These are phyloP conservation scores for Drosophila rubida DNA, from an alignment of 2,888 invertebrate species.

Conservation along the genomic window DNA sequence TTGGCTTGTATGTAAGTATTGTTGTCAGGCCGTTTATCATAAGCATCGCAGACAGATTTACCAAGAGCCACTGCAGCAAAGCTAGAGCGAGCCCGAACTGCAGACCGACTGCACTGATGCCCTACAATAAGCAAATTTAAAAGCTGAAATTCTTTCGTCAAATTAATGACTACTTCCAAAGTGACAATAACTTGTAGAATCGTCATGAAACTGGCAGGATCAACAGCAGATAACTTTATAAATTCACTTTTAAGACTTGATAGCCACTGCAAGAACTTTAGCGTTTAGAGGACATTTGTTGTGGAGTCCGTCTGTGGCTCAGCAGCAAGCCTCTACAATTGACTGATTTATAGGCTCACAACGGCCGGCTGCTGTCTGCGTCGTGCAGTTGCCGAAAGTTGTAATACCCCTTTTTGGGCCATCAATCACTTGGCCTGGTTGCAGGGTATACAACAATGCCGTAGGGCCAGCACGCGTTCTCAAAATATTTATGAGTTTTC, in stretches of 20 bases:
- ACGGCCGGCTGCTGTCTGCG: background rate
- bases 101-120: slow-evolving; percentile 8
- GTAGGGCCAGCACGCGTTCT: slow-evolving; percentile 63
- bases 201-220: background rate
- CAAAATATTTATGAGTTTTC: slow-evolving; percentile 69
- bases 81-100: slow-evolving; percentile 1
- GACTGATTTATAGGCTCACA: background rate
- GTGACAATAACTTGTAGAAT: background rate
- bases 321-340: background rate
- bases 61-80: slow-evolving; percentile 15
- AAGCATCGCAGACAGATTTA: slow-evolving; percentile 36
- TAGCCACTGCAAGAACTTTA: background rate
- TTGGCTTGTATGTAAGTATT: background rate
- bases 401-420: slow-evolving; percentile 2
- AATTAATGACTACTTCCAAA: too few relatives aligned
- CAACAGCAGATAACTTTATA: background rate
- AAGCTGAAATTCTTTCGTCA: too few relatives aligned
- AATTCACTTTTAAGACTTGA: background rate
- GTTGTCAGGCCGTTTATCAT: slow-evolving; percentile 43
- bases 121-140: background rate
- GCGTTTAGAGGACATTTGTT: background rate
- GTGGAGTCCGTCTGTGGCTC: too few relatives aligned
- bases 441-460: slow-evolving; percentile 41
- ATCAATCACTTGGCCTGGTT: slow-evolving; percentile 10
- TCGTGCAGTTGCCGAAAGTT: background rate